Percentiles rank a stretch among this genome's conserved stretches.
phyloP scores from a whole-genome alignment of 2,797 vertebrate genomes.

The Malacoctenus gilli region DNA sequence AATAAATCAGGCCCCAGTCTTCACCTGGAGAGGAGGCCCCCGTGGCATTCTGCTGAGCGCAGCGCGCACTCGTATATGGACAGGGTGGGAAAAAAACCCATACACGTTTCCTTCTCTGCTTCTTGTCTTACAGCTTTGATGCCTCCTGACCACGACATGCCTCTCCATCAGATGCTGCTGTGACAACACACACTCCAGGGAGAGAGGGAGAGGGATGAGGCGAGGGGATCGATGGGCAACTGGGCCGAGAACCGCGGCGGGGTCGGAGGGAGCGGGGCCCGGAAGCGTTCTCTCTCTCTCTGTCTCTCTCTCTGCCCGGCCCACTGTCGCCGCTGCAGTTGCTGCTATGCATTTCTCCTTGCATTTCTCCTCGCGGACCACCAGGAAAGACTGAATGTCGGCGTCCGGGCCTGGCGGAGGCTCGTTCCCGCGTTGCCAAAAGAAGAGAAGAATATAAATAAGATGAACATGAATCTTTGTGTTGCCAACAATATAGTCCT shows the following conservation, averaged over 20 bases:
- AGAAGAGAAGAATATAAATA: conserved; percentile 21
- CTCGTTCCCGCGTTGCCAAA: conserved; percentile 40
- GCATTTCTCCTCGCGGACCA: conserved; percentile 32
- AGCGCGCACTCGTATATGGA: no score
- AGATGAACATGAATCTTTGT: conserved; percentile 44
- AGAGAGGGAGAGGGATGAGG: conserved; percentile 9
- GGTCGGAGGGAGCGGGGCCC: conserved; percentile 12
- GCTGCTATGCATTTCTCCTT: conserved; percentile 63
- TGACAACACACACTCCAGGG: conserved; percentile 38
- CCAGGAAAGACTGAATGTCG: conserved; percentile 33
- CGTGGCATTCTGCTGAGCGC: conserved; percentile 56
- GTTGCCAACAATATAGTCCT: conserved; percentile 77
- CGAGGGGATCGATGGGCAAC: conserved; percentile 9
- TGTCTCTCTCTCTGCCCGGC: conserved; percentile 22
- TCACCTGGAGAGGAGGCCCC: conserved; percentile 38
- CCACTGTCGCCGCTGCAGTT: conserved; percentile 45
- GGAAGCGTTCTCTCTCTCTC: not conserved
- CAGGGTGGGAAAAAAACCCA: no score
- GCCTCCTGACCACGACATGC: conserved; percentile 75
- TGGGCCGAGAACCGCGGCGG: conserved; percentile 7
- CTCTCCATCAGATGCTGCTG: conserved; percentile 56
- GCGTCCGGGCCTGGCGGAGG: no score
- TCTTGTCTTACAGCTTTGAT: conserved; percentile 76
- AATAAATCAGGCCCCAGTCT: conserved; percentile 59
- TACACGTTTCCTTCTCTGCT: conserved; percentile 5